Percentiles rank a stretch among this genome's conserved stretches.
phyloP scores from a whole-genome alignment of 2,797 vertebrate genomes.

The Lemur catta region DNA sequence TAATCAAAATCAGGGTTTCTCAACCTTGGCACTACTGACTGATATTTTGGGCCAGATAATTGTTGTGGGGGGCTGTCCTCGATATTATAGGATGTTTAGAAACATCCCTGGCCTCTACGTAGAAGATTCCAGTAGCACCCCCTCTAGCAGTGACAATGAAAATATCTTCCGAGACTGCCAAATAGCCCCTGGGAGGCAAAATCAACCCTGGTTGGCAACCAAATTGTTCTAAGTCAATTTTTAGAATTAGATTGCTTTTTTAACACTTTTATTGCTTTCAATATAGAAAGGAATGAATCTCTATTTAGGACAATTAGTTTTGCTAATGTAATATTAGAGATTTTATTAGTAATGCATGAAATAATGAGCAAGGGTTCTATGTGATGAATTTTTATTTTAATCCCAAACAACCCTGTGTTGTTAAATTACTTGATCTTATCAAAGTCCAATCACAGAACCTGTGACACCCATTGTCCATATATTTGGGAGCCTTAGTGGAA shows the following conservation, averaged over 20 bases:
- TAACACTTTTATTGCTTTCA: conserved; percentile 38
- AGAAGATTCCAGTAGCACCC: not conserved
- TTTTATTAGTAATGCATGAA: conserved; percentile 48
- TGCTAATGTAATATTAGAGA: conserved; percentile 43
- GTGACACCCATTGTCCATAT: not conserved
- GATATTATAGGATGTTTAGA: not conserved
- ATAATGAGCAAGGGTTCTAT: conserved; percentile 20
- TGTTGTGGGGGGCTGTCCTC: not conserved
- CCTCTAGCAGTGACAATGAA: not conserved
- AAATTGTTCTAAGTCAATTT: not conserved
- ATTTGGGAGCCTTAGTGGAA: not conserved
- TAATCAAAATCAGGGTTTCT: not conserved
- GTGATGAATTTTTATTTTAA: conserved; percentile 21
- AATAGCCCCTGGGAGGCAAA: not conserved
- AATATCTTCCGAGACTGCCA: not conserved
- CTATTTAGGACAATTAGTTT: conserved; percentile 40
- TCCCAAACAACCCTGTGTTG: not conserved
- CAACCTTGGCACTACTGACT: not conserved
- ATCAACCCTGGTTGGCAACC: not conserved
- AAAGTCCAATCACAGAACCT: not conserved
- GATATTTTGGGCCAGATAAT: not conserved
- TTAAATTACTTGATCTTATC: conserved; percentile 16
- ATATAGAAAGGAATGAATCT: conserved; percentile 47
- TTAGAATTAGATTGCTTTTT: conserved; percentile 54
- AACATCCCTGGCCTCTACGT: not conserved